Conservation (phyloP, 1,140 invertebrate genomes). For the Lethrus apterus region DNA sequence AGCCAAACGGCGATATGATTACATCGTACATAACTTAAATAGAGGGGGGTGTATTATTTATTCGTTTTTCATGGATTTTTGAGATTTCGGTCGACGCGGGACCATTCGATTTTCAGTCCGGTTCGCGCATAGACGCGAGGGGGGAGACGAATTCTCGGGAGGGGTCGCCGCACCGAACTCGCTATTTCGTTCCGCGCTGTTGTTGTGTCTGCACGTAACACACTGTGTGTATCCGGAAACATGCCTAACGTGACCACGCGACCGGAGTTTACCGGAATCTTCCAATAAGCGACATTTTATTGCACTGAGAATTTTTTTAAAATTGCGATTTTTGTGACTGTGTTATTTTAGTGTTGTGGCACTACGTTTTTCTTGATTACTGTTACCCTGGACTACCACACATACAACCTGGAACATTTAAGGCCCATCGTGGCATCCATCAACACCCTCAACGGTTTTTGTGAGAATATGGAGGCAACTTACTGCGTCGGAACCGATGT, state of each 20-base stretch:
- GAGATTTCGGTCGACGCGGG: slow-evolving; percentile 42
- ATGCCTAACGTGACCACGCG: slow-evolving; percentile 28
- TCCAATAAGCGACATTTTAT: slow-evolving; percentile 10
- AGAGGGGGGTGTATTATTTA: slow-evolving; percentile 36
- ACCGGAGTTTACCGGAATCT: slow-evolving; percentile 19
- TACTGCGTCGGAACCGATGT: slow-evolving; percentile 56
- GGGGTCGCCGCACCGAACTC: slow-evolving; percentile 29
- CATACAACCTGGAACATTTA: slow-evolving; percentile 40
- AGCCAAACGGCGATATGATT: slow-evolving; percentile 20
- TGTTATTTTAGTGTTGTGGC: too few species aligned
- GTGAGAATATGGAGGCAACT: slow-evolving; percentile 54
- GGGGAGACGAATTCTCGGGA: slow-evolving; percentile 20
- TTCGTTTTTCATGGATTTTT: slow-evolving; percentile 44
- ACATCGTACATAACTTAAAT: slow-evolving; percentile 20
- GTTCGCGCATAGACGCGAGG: slow-evolving; percentile 21
- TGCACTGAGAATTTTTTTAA: too few species aligned
- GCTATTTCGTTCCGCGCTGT: slow-evolving; percentile 27
- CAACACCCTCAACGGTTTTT: slow-evolving; percentile 41
- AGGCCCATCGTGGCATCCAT: slow-evolving; percentile 42
- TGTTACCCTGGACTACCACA: slow-evolving; percentile 13
- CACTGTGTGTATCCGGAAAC: slow-evolving; percentile 28
- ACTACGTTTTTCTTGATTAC: slow-evolving; percentile 2
- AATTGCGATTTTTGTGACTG: too few species aligned
- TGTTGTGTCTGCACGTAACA: slow-evolving; percentile 18
- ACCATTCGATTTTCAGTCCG: slow-evolving; percentile 25